These are phyloP conservation scores for Eupithecia tripunctaria DNA, from an alignment of 2,888 invertebrate species.

Conservation along the genomic window DNA sequence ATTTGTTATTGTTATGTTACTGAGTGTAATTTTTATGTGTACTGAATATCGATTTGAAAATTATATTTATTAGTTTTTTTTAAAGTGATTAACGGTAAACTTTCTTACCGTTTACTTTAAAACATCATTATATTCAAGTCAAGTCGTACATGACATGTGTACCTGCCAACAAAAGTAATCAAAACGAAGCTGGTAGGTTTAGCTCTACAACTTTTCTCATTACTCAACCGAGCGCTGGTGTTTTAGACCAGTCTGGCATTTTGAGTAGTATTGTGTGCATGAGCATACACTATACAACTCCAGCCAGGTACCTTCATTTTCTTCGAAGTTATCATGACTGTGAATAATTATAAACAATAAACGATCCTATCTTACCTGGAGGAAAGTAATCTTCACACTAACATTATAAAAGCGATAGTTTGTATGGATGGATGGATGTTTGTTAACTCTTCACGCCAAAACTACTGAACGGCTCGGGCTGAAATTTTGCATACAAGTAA, in stretches of 20 bases:
- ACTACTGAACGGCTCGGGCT: too few relatives aligned
- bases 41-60: neutral
- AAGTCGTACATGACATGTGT: conserved; percentile 26
- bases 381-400: too few relatives aligned
- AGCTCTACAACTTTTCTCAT: conserved; percentile 50
- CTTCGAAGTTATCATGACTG: neutral
- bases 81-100: neutral
- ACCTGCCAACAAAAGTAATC: conserved; percentile 35
- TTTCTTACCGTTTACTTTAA: too few relatives aligned
- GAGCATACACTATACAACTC: conserved; percentile 18
- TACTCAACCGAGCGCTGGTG: conserved; percentile 44
- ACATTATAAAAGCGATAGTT: too few relatives aligned
- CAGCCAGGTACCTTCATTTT: conserved; percentile 9
- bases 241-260: conserved; percentile 43
- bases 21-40: neutral
- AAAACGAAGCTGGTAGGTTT: conserved; percentile 34
- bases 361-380: neutral
- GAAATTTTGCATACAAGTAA: too few relatives aligned
- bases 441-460: too few relatives aligned
- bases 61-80: too few relatives aligned
- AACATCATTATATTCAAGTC: neutral
- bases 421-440: too few relatives aligned
- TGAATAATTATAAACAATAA: neutral
- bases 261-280: conserved; percentile 32
- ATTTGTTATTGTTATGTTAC: neutral